These are phyloP conservation scores for Pseudorhiza aurosa DNA, from an alignment of 30 jellyfish, hydroid and myxozoan genomes.

Conservation along the genomic window DNA sequence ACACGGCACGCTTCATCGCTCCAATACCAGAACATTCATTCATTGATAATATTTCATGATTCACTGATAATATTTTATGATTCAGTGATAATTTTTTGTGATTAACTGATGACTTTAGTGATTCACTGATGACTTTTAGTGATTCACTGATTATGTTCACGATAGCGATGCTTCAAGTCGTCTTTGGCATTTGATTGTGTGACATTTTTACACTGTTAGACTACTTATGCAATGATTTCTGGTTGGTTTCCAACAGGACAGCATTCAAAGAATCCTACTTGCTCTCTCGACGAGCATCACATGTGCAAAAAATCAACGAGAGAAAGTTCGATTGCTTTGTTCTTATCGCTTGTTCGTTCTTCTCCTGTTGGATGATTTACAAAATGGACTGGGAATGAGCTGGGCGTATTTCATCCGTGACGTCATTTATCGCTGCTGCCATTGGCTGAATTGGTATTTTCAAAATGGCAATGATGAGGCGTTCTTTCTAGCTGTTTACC, in stretches of 20 bases:
- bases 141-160: too few relatives aligned
- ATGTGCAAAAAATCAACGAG: slow-evolving; percentile 29
- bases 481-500: slow-evolving; percentile 33
- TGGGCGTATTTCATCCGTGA: slow-evolving; percentile 71
- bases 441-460: slow-evolving; percentile 57
- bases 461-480: slow-evolving; percentile 21
- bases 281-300: slow-evolving; percentile 45
- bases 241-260: slow-evolving; percentile 37
- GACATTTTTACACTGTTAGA: too few relatives aligned
- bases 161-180: too few relatives aligned
- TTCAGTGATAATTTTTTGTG: too few relatives aligned
- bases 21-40: too few relatives aligned
- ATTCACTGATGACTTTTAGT: too few relatives aligned
- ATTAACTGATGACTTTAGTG: too few relatives aligned
- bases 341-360: slow-evolving; percentile 40
- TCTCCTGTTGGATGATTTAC: slow-evolving; percentile 34
- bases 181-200: too few relatives aligned
- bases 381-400: slow-evolving; percentile 53
- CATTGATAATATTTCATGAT: too few relatives aligned
- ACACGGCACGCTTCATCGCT: too few relatives aligned
- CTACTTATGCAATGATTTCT: background rate
- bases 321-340: slow-evolving; percentile 46
- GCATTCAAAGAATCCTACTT: slow-evolving; percentile 49
- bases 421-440: slow-evolving; percentile 71
- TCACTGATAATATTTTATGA: too few relatives aligned